Base-by-base conservation (phyloP, 2,113 vertebrate genomes). In the Brachirus orientalis region DNA sequence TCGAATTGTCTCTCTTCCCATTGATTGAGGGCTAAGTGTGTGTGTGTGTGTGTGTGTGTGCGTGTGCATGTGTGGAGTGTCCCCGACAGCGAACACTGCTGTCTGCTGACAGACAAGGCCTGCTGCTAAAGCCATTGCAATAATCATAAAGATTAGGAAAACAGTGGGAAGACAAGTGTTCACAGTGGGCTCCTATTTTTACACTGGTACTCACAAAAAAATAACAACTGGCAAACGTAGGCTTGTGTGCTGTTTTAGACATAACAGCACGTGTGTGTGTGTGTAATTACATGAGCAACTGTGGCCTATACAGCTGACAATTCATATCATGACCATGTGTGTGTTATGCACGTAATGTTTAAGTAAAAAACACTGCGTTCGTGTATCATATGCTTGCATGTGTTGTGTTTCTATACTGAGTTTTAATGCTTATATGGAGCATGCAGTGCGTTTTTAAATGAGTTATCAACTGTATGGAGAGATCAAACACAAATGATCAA, bases 111-210 rank as follows among this genome's bases (percentile, higher is more conserved):
- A 91, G 86, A 85, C 80, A 69, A 45, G 77, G 69, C 88, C 86
- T 90, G 90, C 88, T 91, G 87, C 85, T 88, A 86, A 90, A 92
- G 80, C 86, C 87, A 88, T 88, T 75, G 83, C 84, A 90, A 89
- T 90, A 90, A 90, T 91, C 87, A 90, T 90, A 91, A 88, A 90
- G 85, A 87, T 86, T 88, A 90, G 79, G 77, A 82, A 86, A 89
- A 86, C 89, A 89, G 88, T 88, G 79, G 85, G 88, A 86, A 89
- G 87, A 90, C 89, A 89, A 89, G 86, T 84, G 86, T 82, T 89
- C 90, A 89, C 89, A 85, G 90, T 83, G 85, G 83, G 89, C 51
- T 88, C 77, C 86, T 86, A 82, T 89, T 89, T 90, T 86, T 88
- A 74, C 73, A 73, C 19, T 77, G 75, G 55, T 79, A 73, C 75